These are phyloP conservation scores for Drosophila mojavensis DNA, from an alignment of 1,140 invertebrate species.

Conservation along the genomic window DNA sequence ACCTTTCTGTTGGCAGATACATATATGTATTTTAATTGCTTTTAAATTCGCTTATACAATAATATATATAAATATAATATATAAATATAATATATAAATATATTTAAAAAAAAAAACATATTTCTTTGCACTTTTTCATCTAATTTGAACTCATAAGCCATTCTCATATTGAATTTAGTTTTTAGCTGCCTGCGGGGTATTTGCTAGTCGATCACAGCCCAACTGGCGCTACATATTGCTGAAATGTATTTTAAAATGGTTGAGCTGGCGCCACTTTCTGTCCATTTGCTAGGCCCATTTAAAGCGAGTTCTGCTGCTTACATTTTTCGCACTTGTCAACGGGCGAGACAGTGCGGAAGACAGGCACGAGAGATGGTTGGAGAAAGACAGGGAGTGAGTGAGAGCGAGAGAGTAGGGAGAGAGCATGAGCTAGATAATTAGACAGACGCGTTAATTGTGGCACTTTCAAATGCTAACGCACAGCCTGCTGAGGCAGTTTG, in stretches of 20 bases:
- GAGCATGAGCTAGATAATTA: constrained; percentile 52
- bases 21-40: too few relatives aligned
- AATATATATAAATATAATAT: too few relatives aligned
- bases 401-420: not conserved
- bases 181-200: not conserved
- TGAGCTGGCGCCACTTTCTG: constrained; percentile 53
- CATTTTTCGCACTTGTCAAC: constrained; percentile 14
- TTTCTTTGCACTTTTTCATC: too few relatives aligned
- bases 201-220: not conserved
- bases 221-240: constrained; percentile 50
- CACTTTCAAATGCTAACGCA: constrained; percentile 45
- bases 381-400: not conserved
- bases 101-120: too few relatives aligned
- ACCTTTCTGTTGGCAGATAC: too few relatives aligned
- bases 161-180: too few relatives aligned
- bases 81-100: too few relatives aligned
- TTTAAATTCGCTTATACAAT: too few relatives aligned
- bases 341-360: not conserved
- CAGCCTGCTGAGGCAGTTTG: constrained; percentile 7
- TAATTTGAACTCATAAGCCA: too few relatives aligned
- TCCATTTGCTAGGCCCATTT: constrained; percentile 9
- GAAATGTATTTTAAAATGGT: constrained; percentile 60
- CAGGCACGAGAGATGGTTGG: not conserved
- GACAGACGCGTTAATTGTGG: constrained; percentile 73
- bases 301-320: constrained; percentile 8